Evolutionary conservation across 2,113 vertebrate species (phyloP).

Genomic region (Hippolais icterina): DNA sequence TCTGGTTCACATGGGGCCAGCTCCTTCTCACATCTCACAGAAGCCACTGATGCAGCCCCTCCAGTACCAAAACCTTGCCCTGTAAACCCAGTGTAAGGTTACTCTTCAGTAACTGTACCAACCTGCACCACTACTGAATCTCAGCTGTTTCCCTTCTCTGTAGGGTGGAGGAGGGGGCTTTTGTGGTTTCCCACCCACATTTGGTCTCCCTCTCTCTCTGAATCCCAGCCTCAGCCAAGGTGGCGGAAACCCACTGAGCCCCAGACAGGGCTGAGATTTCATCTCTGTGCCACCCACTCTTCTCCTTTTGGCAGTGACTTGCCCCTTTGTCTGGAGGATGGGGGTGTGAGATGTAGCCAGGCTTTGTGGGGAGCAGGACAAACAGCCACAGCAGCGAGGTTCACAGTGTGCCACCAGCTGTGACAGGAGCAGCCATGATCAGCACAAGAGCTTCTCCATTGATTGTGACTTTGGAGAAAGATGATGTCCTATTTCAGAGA

Average conservation of each 20-base stretch:
- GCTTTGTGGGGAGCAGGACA: not conserved
- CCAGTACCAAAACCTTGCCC: not conserved
- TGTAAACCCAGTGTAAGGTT: not conserved
- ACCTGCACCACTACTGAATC: not conserved
- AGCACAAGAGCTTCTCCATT: rapidly evolving
- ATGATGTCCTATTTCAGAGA: no score
- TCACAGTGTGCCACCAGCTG: not conserved
- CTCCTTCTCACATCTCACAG: not conserved
- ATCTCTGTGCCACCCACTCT: constrained; percentile 58
- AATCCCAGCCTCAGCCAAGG: constrained; percentile 60
- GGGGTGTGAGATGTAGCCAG: not conserved
- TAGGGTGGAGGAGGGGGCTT: constrained; percentile 47
- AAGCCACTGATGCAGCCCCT: not conserved
- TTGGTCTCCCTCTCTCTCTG: constrained; percentile 56
- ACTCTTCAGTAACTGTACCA: not conserved
- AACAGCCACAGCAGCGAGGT: not conserved
- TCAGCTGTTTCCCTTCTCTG: constrained; percentile 54
- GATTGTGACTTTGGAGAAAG: not conserved
- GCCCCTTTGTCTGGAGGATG: not conserved
- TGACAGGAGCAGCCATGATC: not conserved
- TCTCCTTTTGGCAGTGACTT: not conserved
- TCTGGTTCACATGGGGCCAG: not conserved
- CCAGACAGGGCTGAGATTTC: constrained; percentile 62
- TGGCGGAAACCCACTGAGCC: constrained; percentile 64
- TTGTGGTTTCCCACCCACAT: constrained; percentile 68